These are phyloP conservation scores for Solenopsis invicta DNA, from an alignment of 1,140 invertebrate genomes.

Conservation along the genomic window DNA sequence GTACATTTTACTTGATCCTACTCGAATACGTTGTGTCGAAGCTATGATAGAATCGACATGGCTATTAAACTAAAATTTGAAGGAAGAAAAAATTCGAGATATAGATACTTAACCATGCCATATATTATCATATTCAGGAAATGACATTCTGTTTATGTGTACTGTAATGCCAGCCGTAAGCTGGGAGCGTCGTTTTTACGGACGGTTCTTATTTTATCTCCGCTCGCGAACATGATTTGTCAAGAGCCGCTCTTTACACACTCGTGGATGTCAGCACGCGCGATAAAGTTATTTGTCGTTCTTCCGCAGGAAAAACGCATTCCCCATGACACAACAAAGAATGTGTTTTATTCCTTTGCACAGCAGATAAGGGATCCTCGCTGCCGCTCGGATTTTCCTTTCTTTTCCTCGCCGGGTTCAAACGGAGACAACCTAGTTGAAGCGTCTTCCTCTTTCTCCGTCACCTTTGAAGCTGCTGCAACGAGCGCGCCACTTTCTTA, in stretches of 20 bases:
- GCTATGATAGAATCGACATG: neutral
- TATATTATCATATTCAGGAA: neutral
- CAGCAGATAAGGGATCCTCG: conserved; percentile 60
- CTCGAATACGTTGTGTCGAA: neutral
- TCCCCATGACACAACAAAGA: conserved; percentile 46
- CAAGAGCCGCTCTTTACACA: conserved; percentile 45
- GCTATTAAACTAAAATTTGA: neutral
- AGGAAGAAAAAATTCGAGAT: neutral
- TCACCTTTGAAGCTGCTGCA: conserved; percentile 64
- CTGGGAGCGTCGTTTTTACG: conserved; percentile 15
- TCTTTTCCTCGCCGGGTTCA: conserved; percentile 48
- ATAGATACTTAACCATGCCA: neutral
- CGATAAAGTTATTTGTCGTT: conserved; percentile 59
- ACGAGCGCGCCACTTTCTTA: conserved; percentile 45
- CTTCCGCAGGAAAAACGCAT: conserved; percentile 25
- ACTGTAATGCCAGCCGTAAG: neutral
- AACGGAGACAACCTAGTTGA: conserved; percentile 57
- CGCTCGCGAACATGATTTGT: conserved; percentile 44
- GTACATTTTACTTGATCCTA: neutral
- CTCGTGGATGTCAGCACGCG: conserved; percentile 39
- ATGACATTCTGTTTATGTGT: neutral
- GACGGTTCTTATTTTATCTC: conserved; percentile 31
- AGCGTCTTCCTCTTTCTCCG: conserved; percentile 33
- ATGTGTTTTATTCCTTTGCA: conserved; percentile 58
- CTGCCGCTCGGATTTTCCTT: conserved; percentile 31